Evolutionary conservation across 2,888 invertebrate genomes (phyloP).

Genomic region (Luperina nickerlii): DNA sequence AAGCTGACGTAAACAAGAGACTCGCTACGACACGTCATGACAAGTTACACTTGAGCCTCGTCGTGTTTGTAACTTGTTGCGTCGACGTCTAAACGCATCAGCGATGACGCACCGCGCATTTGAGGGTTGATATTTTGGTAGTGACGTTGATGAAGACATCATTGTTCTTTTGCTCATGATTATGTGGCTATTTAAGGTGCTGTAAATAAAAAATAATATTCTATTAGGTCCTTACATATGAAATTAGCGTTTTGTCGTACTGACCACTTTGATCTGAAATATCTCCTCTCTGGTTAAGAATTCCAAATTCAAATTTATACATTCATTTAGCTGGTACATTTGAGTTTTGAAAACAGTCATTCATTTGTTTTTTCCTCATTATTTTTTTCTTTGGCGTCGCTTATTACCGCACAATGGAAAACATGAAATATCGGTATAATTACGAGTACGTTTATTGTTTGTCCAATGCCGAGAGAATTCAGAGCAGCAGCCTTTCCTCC

Average conservation of each 20-base stretch:
- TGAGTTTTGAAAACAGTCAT: too few species aligned
- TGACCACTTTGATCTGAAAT: too few species aligned
- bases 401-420: too few species aligned
- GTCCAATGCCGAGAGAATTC: neutral
- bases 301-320: too few species aligned
- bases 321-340: too few species aligned
- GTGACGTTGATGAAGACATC: slow-evolving; percentile 17
- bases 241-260: too few species aligned
- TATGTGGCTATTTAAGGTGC: neutral
- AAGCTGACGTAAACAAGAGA: slow-evolving; percentile 60
- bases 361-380: too few species aligned
- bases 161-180: neutral
- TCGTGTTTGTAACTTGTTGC: slow-evolving; percentile 66
- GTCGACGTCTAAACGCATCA: slow-evolving; percentile 58
- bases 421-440: too few species aligned
- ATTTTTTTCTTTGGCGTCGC: too few species aligned
- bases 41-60: slow-evolving; percentile 65
- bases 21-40: slow-evolving; percentile 57
- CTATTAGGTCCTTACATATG: too few species aligned
- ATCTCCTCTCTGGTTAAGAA: too few species aligned
- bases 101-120: slow-evolving; percentile 55
- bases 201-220: neutral
- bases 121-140: slow-evolving; percentile 54
- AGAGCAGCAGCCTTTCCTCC: neutral
- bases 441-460: too few species aligned